These are phyloP conservation scores for Lepidotrigona ventralis DNA, from an alignment of 1,140 invertebrate genomes.

Conservation along the genomic window DNA sequence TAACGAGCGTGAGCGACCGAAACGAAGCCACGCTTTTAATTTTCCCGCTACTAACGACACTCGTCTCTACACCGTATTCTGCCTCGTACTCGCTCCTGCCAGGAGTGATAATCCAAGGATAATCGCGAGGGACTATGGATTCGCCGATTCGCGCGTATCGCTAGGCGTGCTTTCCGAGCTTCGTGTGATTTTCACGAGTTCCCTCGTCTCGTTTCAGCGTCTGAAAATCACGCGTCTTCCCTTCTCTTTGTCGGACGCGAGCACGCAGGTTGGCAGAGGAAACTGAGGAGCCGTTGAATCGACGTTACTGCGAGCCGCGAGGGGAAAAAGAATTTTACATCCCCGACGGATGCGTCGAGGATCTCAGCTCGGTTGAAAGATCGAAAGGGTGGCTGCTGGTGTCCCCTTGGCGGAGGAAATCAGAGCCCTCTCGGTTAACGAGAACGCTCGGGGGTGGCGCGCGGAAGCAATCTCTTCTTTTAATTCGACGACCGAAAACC, in stretches of 20 bases:
- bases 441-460: neutral
- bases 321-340: neutral
- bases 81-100: neutral
- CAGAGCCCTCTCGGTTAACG: neutral
- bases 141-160: neutral
- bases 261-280: no score
- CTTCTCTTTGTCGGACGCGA: no score
- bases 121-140: neutral
- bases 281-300: neutral
- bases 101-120: neutral
- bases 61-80: neutral
- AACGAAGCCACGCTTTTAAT: slow-evolving; percentile 35
- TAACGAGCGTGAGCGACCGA: slow-evolving; percentile 46
- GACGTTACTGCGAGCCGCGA: neutral
- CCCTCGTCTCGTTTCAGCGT: no score
- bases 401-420: neutral
- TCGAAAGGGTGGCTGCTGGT: neutral
- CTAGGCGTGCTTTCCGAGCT: no score
- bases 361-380: slow-evolving; percentile 3
- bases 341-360: neutral
- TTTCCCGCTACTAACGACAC: slow-evolving; percentile 28
- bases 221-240: no score
- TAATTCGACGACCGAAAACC: slow-evolving; percentile 6
- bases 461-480: neutral
- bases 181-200: no score